These are phyloP conservation scores for Solea senegalensis DNA, from an alignment of 2,113 vertebrate genomes.

Conservation along the genomic window DNA sequence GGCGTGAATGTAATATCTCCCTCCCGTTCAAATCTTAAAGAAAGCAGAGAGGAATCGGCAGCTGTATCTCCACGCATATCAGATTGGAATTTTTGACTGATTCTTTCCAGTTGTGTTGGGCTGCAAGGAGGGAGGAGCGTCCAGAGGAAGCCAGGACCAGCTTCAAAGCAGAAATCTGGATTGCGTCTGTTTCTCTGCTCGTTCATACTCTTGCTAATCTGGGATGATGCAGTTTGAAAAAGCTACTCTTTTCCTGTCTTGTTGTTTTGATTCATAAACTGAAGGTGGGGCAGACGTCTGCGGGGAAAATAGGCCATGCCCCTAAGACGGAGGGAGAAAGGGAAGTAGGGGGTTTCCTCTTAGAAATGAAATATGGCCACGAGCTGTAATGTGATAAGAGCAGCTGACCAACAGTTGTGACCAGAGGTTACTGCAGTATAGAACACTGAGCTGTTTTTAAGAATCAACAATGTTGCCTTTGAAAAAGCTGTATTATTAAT, in stretches of 20 bases:
- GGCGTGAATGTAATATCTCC: conserved; percentile 5
- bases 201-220: neutral
- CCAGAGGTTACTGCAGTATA: conserved; percentile 49
- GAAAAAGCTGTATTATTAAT: neutral
- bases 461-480: conserved; percentile 5
- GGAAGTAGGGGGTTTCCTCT: conserved; percentile 14
- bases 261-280: neutral
- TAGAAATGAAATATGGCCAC: conserved; percentile 34
- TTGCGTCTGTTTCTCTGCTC: conserved; percentile 7
- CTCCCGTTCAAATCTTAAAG: neutral
- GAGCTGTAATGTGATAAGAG: conserved; percentile 38
- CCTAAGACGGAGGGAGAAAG: neutral
- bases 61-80: conserved; percentile 29
- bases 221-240: neutral
- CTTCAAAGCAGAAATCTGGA: conserved; percentile 19
- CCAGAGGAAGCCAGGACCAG: conserved; percentile 17
- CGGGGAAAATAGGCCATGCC: neutral
- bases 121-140: conserved; percentile 2
- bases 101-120: conserved; percentile 35
- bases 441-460: conserved; percentile 3
- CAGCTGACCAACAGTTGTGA: conserved; percentile 30
- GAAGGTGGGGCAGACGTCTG: neutral
- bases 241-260: neutral
- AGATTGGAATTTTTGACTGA: conserved; percentile 39
- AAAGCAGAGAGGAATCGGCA: conserved; percentile 32